Percentiles rank a stretch among this genome's conserved stretches.
These are phyloP conservation scores for Morphnarchus princeps DNA, from an alignment of 2,113 vertebrate species.

Conservation along the genomic window DNA sequence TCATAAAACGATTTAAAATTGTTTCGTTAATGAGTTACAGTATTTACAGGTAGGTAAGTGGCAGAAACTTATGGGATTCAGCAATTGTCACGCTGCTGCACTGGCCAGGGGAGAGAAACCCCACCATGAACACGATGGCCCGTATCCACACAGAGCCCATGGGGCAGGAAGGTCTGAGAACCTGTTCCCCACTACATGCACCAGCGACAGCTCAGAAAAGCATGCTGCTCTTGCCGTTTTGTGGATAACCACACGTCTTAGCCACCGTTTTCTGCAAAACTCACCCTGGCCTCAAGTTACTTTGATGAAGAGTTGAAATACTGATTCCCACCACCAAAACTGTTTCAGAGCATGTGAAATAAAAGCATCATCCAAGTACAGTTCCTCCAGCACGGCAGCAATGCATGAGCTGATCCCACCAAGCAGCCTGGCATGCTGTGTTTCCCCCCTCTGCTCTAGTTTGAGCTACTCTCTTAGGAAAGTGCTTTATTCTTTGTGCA, in stretches of 20 bases:
- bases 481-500: not conserved
- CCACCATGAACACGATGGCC: accelerated
- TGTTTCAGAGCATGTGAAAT: not conserved
- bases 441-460: not conserved
- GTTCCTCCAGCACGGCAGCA: not conserved
- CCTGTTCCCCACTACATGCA: not conserved
- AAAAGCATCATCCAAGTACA: not conserved
- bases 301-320: not conserved
- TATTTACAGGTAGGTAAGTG: not conserved
- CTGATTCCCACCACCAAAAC: not conserved
- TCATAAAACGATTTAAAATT: not conserved
- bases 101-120: not conserved
- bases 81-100: not conserved
- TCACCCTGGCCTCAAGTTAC: not conserved
- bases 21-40: not conserved
- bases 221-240: accelerated
- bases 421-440: not conserved
- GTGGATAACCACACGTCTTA: accelerated
- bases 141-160: accelerated
- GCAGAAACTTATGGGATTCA: not conserved
- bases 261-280: accelerated
- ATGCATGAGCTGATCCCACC: accelerated
- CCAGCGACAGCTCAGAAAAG: not conserved
- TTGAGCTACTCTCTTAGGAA: not conserved
- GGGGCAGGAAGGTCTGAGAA: not conserved